Evolutionary conservation across 1,140 invertebrate species (phyloP).

Genomic region (Trigoniulus corallinus): DNA sequence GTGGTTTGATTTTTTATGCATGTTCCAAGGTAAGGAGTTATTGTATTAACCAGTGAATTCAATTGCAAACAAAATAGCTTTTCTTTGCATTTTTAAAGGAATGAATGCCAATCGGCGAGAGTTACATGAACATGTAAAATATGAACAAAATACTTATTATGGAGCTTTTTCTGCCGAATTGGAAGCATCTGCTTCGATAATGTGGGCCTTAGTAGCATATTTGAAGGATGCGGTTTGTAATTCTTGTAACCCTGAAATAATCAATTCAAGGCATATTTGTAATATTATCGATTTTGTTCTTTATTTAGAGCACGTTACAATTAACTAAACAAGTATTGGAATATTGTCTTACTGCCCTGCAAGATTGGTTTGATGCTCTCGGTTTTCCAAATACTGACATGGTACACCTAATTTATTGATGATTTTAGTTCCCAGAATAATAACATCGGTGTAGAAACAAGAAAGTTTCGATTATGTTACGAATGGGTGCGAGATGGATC

Average conservation of each 20-base stretch:
- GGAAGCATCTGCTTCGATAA: conserved; percentile 87
- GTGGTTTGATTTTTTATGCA: conserved; percentile 85
- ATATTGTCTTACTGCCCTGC: conserved; percentile 53
- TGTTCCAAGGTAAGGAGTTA: conserved; percentile 64
- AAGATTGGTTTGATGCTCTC: conserved; percentile 72
- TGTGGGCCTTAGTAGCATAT: conserved; percentile 89
- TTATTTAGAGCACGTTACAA: conserved; percentile 29
- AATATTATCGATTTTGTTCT: no score
- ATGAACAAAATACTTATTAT: conserved; percentile 91
- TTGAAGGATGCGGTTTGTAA: conserved; percentile 45
- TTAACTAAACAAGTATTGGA: conserved; percentile 54
- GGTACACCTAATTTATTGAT: conserved; percentile 30
- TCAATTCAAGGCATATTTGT: conserved; percentile 7
- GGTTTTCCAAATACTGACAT: conserved; percentile 49
- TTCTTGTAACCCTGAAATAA: not conserved
- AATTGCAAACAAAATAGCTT: not conserved
- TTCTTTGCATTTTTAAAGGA: conserved; percentile 32
- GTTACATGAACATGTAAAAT: conserved; percentile 80
- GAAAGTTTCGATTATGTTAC: no score
- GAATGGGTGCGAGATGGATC: no score
- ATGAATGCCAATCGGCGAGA: conserved; percentile 92
- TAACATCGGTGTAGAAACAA: no score
- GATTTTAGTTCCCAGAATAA: not conserved
- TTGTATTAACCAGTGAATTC: not conserved
- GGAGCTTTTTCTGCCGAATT: conserved; percentile 91